Conservation (phyloP, 2,113 vertebrate genomes). For the Cygnus buccinator region DNA sequence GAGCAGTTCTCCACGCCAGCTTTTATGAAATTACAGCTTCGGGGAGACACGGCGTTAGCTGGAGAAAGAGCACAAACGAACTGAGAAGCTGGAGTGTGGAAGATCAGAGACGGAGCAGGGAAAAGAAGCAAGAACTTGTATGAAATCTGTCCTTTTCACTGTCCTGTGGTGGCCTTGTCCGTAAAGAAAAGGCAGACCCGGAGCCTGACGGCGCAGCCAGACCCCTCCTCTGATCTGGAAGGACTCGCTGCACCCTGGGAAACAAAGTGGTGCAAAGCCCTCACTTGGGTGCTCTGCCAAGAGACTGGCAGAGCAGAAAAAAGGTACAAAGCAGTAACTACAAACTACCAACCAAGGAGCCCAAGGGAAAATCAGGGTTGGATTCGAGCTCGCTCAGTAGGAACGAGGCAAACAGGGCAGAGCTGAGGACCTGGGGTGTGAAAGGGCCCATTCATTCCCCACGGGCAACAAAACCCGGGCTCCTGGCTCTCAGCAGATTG, state of each 20-base stretch:
- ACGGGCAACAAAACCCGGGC: neutral
- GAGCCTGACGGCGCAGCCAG: neutral
- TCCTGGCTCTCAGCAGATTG: neutral
- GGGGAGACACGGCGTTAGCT: neutral
- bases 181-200: neutral
- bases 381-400: neutral
- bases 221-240: neutral
- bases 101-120: neutral
- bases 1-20: neutral
- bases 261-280: neutral
- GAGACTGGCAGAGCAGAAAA: neutral
- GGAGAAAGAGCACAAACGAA: neutral
- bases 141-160: neutral
- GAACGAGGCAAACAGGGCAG: neutral
- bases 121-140: neutral
- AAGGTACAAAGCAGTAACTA: neutral
- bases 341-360: neutral
- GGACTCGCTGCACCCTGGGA: neutral
- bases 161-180: neutral
- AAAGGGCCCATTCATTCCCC: constrained; percentile 39
- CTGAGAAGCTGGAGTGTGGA: neutral
- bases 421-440: neutral
- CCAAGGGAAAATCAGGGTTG: neutral
- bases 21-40: neutral
- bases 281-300: neutral